These are phyloP conservation scores for Xiphydria camelus DNA, from an alignment of 2,888 invertebrate species.

Conservation along the genomic window DNA sequence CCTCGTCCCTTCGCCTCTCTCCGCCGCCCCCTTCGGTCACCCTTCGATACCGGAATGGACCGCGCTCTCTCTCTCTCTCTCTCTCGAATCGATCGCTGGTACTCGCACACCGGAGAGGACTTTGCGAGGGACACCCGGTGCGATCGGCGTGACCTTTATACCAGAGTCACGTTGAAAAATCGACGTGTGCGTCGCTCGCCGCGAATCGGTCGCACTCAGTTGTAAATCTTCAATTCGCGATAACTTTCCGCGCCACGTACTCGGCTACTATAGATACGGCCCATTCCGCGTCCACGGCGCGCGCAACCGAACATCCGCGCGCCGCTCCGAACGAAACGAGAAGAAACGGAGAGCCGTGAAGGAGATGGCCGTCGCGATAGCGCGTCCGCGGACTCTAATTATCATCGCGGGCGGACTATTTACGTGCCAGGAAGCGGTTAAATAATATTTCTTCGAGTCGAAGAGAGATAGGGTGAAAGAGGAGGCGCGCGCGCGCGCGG, in stretches of 20 bases:
- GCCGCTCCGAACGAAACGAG: too few relatives aligned
- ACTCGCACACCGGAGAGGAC: conserved; percentile 20
- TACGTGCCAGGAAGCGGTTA: conserved; percentile 57
- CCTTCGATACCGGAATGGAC: too few relatives aligned
- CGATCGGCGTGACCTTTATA: too few relatives aligned
- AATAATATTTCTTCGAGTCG: conserved; percentile 54
- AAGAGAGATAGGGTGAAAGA: conserved; percentile 12
- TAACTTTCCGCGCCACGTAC: too few relatives aligned
- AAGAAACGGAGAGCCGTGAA: too few relatives aligned
- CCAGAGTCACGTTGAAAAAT: too few relatives aligned
- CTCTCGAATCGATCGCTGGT: neutral
- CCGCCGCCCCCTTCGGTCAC: conserved; percentile 15
- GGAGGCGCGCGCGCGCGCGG: conserved; percentile 9
- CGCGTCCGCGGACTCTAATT: conserved; percentile 46
- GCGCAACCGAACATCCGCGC: too few relatives aligned
- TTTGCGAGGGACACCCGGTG: conserved; percentile 9
- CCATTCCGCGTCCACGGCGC: too few relatives aligned
- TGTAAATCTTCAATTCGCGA: too few relatives aligned
- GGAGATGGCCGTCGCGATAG: neutral
- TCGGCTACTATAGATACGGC: too few relatives aligned
- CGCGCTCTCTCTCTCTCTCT: conserved; percentile 17
- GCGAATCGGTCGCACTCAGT: too few relatives aligned
- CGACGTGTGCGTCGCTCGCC: too few relatives aligned
- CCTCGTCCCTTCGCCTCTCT: conserved; percentile 46
- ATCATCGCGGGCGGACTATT: conserved; percentile 53